Base-by-base conservation (phyloP, 2,888 invertebrate genomes). In the Calameuta idolon region DNA sequence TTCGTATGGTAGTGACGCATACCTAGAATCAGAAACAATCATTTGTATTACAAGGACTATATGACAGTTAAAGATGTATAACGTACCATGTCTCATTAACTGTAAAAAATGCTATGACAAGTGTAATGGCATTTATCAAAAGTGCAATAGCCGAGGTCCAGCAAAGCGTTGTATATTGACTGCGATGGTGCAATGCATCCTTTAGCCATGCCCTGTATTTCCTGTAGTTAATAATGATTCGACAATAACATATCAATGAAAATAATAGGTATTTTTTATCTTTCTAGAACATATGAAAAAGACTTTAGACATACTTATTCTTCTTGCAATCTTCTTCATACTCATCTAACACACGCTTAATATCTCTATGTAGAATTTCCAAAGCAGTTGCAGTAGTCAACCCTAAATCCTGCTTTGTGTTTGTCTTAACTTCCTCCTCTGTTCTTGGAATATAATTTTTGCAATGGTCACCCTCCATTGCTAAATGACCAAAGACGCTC, bases 381-480 rank as follows among this genome's bases (percentile, higher is more conserved):
- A 97, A 90, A 34, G 97, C 96, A 80, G 94, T 94, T 87, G 93
- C 92, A 15, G 96, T 96, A 73, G 94, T 93, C 84, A 95, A 92
- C 34, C 96, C 96, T 37, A 89, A 80, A 35, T 78, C 83, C 80
- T 87, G 84, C 76, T 82, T 86, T 34, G 80, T 78, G 69, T 85
- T 84, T 12, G 83, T 76, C 31, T 85, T 83, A 30, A 80, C 75
- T 76, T 85, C 83, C 37, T 79, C 79, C 23, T 83, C 82, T 23
- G 79, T 80, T 76, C 78, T 82, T 15, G 81, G 81, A 77, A 79
- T 78, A 33, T 35, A 30, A 35, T 80, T 81, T 35, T 82, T 84
- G 74, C 78, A 79, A 73, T 83, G 83, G 78, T 85, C 83, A 33
- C 82, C 82, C 79, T 87, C 89, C 90, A 90, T 90, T 78, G 81